Evolutionary conservation across 2,888 invertebrate genomes (phyloP), one percentile per base, ranked within the genome.

Genomic region (Melieria omissa): DNA sequence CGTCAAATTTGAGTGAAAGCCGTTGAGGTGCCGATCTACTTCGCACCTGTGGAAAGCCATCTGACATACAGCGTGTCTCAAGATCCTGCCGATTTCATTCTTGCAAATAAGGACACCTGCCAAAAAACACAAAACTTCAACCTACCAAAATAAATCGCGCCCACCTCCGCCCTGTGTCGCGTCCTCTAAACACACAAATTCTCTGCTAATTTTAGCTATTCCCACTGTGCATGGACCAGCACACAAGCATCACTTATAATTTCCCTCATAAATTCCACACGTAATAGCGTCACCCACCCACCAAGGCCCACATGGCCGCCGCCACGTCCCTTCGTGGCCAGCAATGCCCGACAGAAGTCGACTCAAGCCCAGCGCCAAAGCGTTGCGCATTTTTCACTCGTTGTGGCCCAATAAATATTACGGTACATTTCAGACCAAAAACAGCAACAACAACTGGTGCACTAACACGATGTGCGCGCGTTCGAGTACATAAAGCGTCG

Each of bases 361-460:
- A 42, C 12, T 64, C 14, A 46, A 65, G 67, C 68, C 72, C 81
- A 81, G 79, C 80, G 81, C 81, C 82, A 82, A 83, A 83, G 78
- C 69, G 69, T 81, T 80, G 81, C 81, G 83, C 85, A 85, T 85
- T 85, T 85, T 85, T 85, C 82, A 85, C 83, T 80, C 80, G 78
- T 83, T 82, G 83, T 83, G 81, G 81, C 84, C 83, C 86, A 86
- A 86, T 86, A 86, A 86, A 86, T 86, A 85, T 86, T 81, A 82
- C 78, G 80, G 75, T 70, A 60, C 70, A 60, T 45, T 46, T 63
- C 61, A 63, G 58, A 14, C 55, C 70, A 54, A 61, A 67, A 64
- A 61, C 47, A 66, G 64, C 61, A 63, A 58, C 55, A 62, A 66
- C 58, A 73, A 60, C 63, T 58, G 52, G 41, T 16, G 58, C 66